Evolutionary conservation across 2,113 vertebrate genomes (phyloP).

Genomic region (Bujurquina vittata): DNA sequence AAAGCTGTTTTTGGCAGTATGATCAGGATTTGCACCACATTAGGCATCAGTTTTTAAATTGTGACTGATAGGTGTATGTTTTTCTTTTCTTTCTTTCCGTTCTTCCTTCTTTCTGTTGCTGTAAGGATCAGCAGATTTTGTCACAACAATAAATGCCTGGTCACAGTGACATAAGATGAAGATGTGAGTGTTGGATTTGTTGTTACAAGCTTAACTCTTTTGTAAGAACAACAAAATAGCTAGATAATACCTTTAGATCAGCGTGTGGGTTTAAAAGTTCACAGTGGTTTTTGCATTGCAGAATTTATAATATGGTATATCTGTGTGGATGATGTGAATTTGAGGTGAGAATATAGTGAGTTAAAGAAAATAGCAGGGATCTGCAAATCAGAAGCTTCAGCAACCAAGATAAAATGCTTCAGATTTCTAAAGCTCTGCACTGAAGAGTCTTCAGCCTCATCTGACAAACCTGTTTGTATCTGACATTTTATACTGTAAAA

Average conservation of each 20-base stretch:
- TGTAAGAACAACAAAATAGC: constrained; percentile 15
- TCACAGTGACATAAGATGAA: not conserved
- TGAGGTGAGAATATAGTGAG: constrained; percentile 42
- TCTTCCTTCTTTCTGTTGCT: constrained; percentile 1
- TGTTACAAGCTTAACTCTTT: not conserved
- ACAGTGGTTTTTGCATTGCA: constrained; percentile 18
- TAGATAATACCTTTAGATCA: constrained; percentile 65
- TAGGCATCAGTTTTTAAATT: not conserved
- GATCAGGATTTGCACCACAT: too few species aligned
- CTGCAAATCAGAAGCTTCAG: constrained; percentile 62
- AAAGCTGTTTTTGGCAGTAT: not conserved
- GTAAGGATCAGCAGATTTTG: too few species aligned
- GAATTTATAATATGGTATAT: constrained; percentile 25
- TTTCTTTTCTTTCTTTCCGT: constrained; percentile 12
- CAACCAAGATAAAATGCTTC: constrained; percentile 70
- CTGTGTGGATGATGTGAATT: constrained; percentile 38
- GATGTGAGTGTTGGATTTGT: not conserved
- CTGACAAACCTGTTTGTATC: constrained; percentile 20
- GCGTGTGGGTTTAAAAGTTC: constrained; percentile 28
- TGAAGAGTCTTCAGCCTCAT: constrained; percentile 29
- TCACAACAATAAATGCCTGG: not conserved
- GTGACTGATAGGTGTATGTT: not conserved
- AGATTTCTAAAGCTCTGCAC: constrained; percentile 81
- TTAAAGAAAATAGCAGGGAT: constrained; percentile 42
- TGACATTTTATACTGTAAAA: constrained; percentile 27